Evolutionary conservation across 2,113 vertebrate genomes (phyloP).

Genomic region (Cavia porcellus): DNA sequence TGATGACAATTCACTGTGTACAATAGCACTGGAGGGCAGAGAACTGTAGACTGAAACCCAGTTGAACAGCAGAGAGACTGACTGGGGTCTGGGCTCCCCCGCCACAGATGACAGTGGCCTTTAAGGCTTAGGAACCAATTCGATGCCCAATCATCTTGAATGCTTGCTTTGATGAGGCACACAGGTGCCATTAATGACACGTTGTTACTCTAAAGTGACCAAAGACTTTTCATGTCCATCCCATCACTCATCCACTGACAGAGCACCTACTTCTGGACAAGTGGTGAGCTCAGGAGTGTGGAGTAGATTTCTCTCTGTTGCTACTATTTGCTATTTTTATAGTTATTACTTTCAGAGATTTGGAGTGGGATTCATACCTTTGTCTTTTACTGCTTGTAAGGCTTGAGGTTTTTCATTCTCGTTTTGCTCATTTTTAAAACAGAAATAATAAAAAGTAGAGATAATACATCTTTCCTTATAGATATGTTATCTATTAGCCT

Average conservation of each 20-base stretch:
- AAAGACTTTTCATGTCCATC: not conserved
- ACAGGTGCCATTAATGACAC: not conserved
- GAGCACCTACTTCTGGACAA: not conserved
- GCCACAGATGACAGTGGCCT: not conserved
- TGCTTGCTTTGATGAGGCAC: not conserved
- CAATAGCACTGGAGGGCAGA: conserved; percentile 9
- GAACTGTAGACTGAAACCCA: conserved; percentile 44
- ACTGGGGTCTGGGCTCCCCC: not conserved
- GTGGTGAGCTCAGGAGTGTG: accelerated
- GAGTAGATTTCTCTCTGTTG: too few species aligned
- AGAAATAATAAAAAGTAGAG: not conserved
- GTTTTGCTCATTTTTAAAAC: not conserved
- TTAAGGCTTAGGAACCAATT: conserved; percentile 4
- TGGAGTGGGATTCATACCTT: not conserved
- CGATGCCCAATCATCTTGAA: not conserved
- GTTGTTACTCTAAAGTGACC: not conserved
- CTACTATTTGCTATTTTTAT: not conserved
- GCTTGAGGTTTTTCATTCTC: not conserved
- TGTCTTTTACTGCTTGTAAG: not conserved
- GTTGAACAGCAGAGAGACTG: not conserved
- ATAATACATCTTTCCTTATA: not conserved
- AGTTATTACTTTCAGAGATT: not conserved
- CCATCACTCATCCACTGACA: not conserved
- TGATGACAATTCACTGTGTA: conserved; percentile 43
- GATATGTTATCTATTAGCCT: not conserved